phyloP scores from a whole-genome alignment of 1,140 invertebrate genomes.

The Drosophila yakuba region DNA sequence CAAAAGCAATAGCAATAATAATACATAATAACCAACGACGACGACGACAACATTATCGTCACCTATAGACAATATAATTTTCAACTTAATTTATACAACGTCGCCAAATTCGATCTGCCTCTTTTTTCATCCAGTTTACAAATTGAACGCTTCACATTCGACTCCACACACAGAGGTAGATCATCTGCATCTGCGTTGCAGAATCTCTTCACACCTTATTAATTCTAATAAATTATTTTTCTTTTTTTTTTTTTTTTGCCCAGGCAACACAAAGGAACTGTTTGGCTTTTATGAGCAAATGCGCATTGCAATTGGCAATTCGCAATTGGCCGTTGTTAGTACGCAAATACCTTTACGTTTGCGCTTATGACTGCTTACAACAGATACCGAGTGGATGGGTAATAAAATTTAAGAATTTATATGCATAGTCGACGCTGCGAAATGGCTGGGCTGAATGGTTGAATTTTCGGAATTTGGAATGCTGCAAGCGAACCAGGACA shows the following conservation, averaged over 20 bases:
- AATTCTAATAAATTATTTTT: slow-evolving; percentile 25
- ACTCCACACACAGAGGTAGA: background rate
- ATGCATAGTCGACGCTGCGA: slow-evolving; percentile 5
- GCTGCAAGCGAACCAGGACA: no score
- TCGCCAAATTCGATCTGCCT: slow-evolving; percentile 47
- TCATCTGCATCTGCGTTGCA: slow-evolving; percentile 9
- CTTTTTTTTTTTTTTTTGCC: background rate
- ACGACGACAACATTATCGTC: slow-evolving; percentile 76
- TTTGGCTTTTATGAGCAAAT: slow-evolving; percentile 20
- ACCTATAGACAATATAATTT: slow-evolving; percentile 81
- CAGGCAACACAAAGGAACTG: slow-evolving; percentile 1
- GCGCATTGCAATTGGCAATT: slow-evolving; percentile 29
- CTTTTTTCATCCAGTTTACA: background rate
- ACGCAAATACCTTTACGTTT: slow-evolving; percentile 4
- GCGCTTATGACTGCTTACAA: slow-evolving; percentile 1
- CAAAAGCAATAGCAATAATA: slow-evolving; percentile 45
- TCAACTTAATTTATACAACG: slow-evolving; percentile 76
- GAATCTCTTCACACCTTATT: slow-evolving; percentile 42
- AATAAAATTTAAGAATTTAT: slow-evolving; percentile 46
- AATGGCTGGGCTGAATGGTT: background rate
- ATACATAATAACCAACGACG: slow-evolving; percentile 59
- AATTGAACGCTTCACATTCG: slow-evolving; percentile 9
- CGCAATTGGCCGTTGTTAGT: slow-evolving; percentile 33
- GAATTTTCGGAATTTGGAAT: background rate
- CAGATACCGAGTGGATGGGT: slow-evolving; percentile 28